Percentiles rank a stretch among this genome's conserved stretches.
These are phyloP conservation scores for Xanthorhoe spadicearia DNA, from an alignment of 2,888 invertebrate genomes.

Conservation along the genomic window DNA sequence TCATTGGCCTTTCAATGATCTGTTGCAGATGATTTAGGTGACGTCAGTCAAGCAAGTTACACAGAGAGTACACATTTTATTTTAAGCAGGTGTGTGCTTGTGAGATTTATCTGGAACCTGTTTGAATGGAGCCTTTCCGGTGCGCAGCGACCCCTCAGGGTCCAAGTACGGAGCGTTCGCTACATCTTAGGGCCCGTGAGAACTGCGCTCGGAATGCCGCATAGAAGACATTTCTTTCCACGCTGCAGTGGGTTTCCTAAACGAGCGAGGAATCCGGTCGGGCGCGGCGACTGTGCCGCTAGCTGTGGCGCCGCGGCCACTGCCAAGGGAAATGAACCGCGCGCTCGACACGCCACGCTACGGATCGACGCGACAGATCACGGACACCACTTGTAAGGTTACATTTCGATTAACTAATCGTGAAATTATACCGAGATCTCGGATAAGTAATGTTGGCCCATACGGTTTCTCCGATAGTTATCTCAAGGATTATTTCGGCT, in stretches of 20 bases:
- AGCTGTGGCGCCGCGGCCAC: constrained; percentile 33
- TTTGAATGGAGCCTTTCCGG: constrained; percentile 13
- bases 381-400: constrained; percentile 3
- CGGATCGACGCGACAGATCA: constrained; percentile 4
- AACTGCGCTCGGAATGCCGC: constrained; percentile 46
- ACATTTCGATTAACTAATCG: neutral
- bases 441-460: neutral
- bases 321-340: constrained; percentile 46
- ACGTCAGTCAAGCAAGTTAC: no score
- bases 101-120: neutral
- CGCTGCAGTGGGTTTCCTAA: constrained; percentile 43
- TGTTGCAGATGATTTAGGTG: no score
- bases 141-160: neutral
- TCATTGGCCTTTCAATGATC: no score
- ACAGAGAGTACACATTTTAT: neutral
- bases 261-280: constrained; percentile 49
- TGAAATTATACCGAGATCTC: neutral
- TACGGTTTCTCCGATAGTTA: neutral
- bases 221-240: constrained; percentile 45
- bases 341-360: neutral
- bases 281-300: constrained; percentile 44
- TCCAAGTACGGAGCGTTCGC: constrained; percentile 12
- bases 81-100: neutral
- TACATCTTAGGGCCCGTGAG: constrained; percentile 31
- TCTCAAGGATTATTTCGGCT: neutral